Evolutionary conservation across 53 echinoderm and acorn worm species (phyloP), one percentile per base, ranked within the genome.

Genomic region (Paracentrotus lividus): DNA sequence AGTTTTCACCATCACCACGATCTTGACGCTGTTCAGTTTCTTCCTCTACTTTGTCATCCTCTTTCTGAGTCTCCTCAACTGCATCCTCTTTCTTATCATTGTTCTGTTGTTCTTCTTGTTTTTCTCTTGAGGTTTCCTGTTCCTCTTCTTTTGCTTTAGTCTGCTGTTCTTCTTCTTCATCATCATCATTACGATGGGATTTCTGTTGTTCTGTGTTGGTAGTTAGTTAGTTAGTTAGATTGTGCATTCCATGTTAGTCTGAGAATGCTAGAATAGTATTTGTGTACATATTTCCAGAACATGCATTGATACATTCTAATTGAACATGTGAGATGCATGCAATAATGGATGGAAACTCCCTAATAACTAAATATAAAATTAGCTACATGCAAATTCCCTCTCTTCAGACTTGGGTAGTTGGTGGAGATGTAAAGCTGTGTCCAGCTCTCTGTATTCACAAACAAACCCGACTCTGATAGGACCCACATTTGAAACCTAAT

Each of bases 141-240:
- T 88, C 16, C 21, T 54, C 88, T 23, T 89, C 64, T 40, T 89
- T 65, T 24, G 21, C 89, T 27, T 44, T 24, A 20, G 59, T n/a
- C 15, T 3, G 38, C 64, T 89, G 59, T 40, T 89, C 64, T 58
- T 89, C 18, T 88, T 36, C 88, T 88, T 51, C 38, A 33, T 57
- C 34, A 0, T 57, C 47, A 57, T 34, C 54, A 9, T 20, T 34
- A 13, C 33, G 53, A 21, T 23, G 54, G 56, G 86, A 55, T 33
- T 56, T 55, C 34, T 86, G 86, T 56, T 86, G 86, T 33, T 86
- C 86, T 86, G 86, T 86, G 86, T 86, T 55, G 47, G 9, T n/a
- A 47, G 84, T 84, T 85, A 8, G 1, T 32, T 72, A 15, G 86
- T 81, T 42, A 38, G 86, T 86, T 86, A 85, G 6, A 56, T 38